phyloP scores from a whole-genome alignment of 1,140 invertebrate species.

The Phocides pigmalion region DNA sequence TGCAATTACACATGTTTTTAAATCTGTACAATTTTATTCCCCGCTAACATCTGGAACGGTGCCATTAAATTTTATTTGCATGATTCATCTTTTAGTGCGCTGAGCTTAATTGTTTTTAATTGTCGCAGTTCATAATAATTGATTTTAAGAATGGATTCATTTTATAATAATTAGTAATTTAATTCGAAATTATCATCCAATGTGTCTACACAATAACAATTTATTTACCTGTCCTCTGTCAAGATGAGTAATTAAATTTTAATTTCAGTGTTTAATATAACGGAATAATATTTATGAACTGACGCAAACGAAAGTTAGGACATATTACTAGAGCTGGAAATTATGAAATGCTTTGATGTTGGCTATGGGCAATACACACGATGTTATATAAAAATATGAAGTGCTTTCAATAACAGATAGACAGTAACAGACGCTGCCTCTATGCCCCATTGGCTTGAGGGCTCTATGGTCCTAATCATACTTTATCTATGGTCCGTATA shows the following conservation, averaged over 20 bases:
- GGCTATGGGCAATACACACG: too few relatives aligned
- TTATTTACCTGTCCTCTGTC: neutral
- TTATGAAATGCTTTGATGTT: too few relatives aligned
- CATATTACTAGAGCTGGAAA: too few relatives aligned
- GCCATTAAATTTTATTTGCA: neutral
- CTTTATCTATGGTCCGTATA: too few relatives aligned
- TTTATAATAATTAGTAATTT: neutral
- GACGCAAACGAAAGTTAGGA: too few relatives aligned
- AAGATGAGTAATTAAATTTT: neutral
- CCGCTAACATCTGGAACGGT: conserved; percentile 2
- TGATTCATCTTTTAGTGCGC: neutral
- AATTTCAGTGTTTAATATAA: neutral
- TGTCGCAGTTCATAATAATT: neutral
- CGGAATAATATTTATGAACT: too few relatives aligned
- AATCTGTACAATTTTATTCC: neutral
- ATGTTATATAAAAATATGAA: too few relatives aligned
- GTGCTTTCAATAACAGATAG: too few relatives aligned
- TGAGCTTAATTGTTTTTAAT: neutral
- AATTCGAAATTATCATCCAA: neutral
- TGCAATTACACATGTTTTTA: conserved; percentile 13
- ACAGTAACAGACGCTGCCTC: neutral
- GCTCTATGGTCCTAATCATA: too few relatives aligned
- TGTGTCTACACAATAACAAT: neutral
- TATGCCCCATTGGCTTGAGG: neutral
- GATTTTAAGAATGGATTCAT: neutral